Evolutionary conservation across 2,888 invertebrate genomes (phyloP).

Genomic region (Ectobius pallidus): DNA sequence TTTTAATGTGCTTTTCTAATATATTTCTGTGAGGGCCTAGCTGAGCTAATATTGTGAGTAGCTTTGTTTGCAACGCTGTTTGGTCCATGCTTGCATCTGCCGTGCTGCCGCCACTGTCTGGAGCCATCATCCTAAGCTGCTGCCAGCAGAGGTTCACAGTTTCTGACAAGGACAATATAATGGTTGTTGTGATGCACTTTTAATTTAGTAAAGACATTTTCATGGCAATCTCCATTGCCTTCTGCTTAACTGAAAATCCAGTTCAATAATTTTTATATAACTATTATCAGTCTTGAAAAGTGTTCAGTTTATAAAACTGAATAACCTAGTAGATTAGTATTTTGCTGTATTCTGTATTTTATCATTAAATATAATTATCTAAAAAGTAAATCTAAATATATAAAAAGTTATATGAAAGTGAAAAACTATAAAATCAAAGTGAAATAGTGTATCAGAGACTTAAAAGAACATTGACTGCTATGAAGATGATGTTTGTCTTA

Average conservation of each 20-base stretch:
- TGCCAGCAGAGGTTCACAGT: slow-evolving; percentile 3
- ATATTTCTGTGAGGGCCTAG: slow-evolving; percentile 6
- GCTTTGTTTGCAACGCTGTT: slow-evolving; percentile 31
- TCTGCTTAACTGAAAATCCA: too few relatives aligned
- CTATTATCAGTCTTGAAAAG: too few relatives aligned
- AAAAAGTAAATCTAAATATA: too few relatives aligned
- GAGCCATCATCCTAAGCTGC: slow-evolving; percentile 25
- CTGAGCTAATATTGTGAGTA: slow-evolving; percentile 26
- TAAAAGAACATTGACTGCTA: too few relatives aligned
- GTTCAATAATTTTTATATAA: too few relatives aligned
- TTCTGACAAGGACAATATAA: neutral
- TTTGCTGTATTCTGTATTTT: too few relatives aligned
- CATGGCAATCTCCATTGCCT: too few relatives aligned
- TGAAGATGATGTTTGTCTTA: neutral
- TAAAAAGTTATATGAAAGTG: too few relatives aligned
- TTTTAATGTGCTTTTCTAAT: slow-evolving; percentile 8
- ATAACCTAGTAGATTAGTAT: too few relatives aligned
- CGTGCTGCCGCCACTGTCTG: slow-evolving; percentile 30
- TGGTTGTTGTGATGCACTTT: neutral
- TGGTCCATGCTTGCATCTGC: slow-evolving; percentile 30
- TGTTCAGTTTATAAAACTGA: too few relatives aligned
- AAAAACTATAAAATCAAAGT: neutral
- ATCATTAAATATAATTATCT: too few relatives aligned
- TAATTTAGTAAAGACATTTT: too few relatives aligned
- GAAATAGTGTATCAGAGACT: slow-evolving; percentile 6